Percentiles rank a stretch among this genome's conserved stretches.
These are phyloP conservation scores for Oscheius sp. DNA, from an alignment of 2,888 invertebrate genomes.

Conservation along the genomic window DNA sequence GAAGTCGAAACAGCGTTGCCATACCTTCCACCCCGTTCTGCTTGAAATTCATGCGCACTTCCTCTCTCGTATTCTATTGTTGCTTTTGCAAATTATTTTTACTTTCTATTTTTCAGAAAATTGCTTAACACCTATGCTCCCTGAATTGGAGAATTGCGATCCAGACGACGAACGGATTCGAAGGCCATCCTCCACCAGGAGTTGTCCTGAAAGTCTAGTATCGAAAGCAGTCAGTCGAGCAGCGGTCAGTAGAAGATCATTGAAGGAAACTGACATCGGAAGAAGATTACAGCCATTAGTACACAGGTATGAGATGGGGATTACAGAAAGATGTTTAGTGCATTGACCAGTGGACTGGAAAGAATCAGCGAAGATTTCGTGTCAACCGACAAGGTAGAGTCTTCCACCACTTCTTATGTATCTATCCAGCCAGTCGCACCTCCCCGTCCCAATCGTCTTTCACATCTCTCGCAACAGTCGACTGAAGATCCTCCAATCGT, in stretches of 20 bases:
- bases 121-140: conserved; percentile 33
- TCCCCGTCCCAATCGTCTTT: conserved; percentile 36
- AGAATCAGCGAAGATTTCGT: conserved; percentile 24
- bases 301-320: conserved; percentile 6
- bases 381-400: background rate
- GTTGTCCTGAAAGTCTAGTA: conserved; percentile 31
- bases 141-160: conserved; percentile 39
- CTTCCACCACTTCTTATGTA: background rate
- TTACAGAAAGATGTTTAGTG: background rate
- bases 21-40: too few relatives aligned
- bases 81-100: too few relatives aligned
- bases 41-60: too few relatives aligned
- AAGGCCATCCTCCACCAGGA: conserved; percentile 23
- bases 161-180: conserved; percentile 35
- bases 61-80: too few relatives aligned
- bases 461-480: conserved; percentile 10
- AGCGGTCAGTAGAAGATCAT: conserved; percentile 35
- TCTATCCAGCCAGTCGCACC: conserved; percentile 45
- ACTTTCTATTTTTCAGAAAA: conserved; percentile 18
- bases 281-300: conserved; percentile 35
- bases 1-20: too few relatives aligned
- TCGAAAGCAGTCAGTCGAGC: conserved; percentile 44
- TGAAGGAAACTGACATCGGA: conserved; percentile 41
- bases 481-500: background rate
- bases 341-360: conserved; percentile 5